phyloP scores from a whole-genome alignment of 2,113 vertebrate genomes.

The Rhadina sibilatrix region DNA sequence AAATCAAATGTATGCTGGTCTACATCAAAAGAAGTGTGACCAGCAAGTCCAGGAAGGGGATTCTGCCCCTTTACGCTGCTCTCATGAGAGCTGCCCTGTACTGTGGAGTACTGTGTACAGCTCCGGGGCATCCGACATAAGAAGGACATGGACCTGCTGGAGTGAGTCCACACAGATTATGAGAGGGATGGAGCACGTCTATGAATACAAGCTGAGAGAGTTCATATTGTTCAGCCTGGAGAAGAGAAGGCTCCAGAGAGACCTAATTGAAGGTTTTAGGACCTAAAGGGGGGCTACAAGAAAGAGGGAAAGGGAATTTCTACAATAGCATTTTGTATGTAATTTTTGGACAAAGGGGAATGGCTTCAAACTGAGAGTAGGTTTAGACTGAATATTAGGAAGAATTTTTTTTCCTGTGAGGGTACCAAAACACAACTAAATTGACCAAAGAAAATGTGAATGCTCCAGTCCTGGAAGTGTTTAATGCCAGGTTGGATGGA shows the following conservation, averaged over 20 bases:
- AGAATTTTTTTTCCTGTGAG: not conserved
- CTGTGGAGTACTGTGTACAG: rapidly evolving
- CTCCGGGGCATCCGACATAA: not conserved
- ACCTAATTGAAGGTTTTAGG: not conserved
- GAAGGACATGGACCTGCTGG: not conserved
- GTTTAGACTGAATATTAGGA: not conserved
- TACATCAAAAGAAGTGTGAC: not conserved
- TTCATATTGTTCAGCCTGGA: not conserved
- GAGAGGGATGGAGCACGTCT: not conserved
- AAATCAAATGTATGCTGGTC: not conserved
- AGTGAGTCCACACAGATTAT: not conserved
- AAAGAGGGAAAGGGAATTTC: not conserved
- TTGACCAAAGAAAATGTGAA: not conserved
- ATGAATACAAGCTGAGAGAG: not conserved
- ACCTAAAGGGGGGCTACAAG: not conserved
- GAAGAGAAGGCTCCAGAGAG: not conserved
- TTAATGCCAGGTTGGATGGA: not conserved
- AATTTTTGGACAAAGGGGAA: not conserved
- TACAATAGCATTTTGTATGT: too few relatives aligned
- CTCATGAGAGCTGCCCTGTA: not conserved
- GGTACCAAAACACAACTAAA: not conserved
- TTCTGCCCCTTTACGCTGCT: not conserved
- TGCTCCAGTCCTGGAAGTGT: too few relatives aligned
- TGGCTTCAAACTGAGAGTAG: not conserved
- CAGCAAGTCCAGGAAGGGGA: not conserved